phyloP scores from a whole-genome alignment of 1,140 invertebrate genomes.

The Polyergus mexicanus region DNA sequence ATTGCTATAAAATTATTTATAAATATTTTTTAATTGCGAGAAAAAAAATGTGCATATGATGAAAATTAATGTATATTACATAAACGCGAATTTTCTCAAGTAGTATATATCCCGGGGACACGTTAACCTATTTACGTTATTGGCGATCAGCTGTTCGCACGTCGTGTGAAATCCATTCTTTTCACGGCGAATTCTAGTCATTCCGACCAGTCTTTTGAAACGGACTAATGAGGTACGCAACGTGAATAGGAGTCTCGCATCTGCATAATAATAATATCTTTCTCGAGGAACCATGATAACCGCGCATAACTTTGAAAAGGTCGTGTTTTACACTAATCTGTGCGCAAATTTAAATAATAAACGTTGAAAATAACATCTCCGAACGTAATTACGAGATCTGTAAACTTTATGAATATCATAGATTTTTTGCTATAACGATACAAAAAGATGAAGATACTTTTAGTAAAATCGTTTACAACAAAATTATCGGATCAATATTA shows the following conservation, averaged over 20 bases:
- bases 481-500: neutral
- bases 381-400: neutral
- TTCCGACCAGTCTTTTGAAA: conserved; percentile 31
- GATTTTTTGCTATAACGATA: neutral
- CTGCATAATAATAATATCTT: conserved; percentile 29
- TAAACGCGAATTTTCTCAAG: neutral
- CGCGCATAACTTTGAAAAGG: conserved; percentile 2
- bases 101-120: neutral
- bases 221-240: conserved; percentile 32
- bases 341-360: conserved; percentile 1
- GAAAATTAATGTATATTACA: no score
- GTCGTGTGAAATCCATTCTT: neutral
- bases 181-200: conserved; percentile 11
- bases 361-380: neutral
- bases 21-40: neutral
- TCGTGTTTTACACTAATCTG: neutral
- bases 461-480: neutral
- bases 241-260: conserved; percentile 9
- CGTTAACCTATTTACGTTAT: conserved; percentile 27
- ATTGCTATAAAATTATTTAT: neutral
- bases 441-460: neutral
- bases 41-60: no score
- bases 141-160: neutral
- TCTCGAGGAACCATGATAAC: conserved; percentile 6
- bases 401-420: neutral